These are phyloP conservation scores for Polydesmus complanatus DNA, from an alignment of 2,888 invertebrate species.

Conservation along the genomic window DNA sequence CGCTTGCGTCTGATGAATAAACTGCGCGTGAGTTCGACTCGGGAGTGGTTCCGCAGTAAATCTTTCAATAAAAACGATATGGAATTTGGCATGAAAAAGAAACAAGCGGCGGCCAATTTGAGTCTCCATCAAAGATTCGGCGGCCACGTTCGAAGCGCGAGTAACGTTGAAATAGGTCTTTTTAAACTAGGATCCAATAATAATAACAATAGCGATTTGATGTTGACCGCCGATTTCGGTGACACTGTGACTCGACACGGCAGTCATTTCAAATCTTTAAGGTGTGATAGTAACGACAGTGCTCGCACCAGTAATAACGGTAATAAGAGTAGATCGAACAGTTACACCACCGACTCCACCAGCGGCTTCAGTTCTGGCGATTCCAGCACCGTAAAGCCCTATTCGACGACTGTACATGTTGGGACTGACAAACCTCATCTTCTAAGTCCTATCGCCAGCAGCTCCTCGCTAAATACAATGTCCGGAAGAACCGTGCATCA, in stretches of 20 bases:
- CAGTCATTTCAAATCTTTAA: conserved; percentile 15
- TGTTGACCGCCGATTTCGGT: neutral
- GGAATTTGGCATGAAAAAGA: neutral
- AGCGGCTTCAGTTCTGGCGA: conserved; percentile 72
- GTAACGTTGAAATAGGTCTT: conserved; percentile 19
- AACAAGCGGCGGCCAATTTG: neutral
- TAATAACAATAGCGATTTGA: neutral
- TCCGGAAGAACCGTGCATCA: conserved; percentile 37
- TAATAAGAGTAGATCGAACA: conserved; percentile 38
- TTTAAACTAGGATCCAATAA: neutral
- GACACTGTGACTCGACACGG: neutral
- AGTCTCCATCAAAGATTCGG: neutral
- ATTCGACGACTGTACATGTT: conserved; percentile 24
- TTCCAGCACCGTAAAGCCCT: conserved; percentile 35
- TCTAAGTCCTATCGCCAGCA: conserved; percentile 77
- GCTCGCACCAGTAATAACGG: conserved; percentile 24
- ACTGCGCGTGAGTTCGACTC: neutral
- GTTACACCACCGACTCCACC: conserved; percentile 61
- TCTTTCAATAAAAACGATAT: conserved; percentile 9
- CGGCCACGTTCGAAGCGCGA: conserved; percentile 19
- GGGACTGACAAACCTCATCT: conserved; percentile 56
- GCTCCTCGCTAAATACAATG: conserved; percentile 39
- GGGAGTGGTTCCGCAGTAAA: conserved; percentile 14
- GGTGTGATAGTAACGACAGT: conserved; percentile 27
- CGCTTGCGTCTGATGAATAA: neutral